phyloP scores from a whole-genome alignment of 2,888 invertebrate genomes.

The Agrochola circellaris region DNA sequence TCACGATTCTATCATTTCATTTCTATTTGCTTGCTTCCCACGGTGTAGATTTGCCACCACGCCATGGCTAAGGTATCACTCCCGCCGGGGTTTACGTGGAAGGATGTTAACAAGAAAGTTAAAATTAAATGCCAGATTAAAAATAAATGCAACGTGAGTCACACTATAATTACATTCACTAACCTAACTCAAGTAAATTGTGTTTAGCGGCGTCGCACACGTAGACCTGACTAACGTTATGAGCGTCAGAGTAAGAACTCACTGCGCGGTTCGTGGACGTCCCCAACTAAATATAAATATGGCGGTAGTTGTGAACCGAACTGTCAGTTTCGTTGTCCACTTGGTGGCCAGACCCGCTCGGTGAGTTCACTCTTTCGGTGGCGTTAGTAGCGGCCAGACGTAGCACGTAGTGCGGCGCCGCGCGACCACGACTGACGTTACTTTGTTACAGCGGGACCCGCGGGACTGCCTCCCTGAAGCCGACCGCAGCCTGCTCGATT shows the following conservation, averaged over 20 bases:
- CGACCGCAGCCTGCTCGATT: slow-evolving; percentile 83
- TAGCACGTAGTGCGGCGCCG: slow-evolving; percentile 56
- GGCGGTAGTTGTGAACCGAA: neutral
- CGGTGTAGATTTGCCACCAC: slow-evolving; percentile 84
- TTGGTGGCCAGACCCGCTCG: slow-evolving; percentile 5
- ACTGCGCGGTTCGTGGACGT: slow-evolving; percentile 16
- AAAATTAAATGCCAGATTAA: slow-evolving; percentile 83
- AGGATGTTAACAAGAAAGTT: slow-evolving; percentile 85
- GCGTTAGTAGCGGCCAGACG: slow-evolving; percentile 49
- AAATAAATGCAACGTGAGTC: slow-evolving; percentile 84
- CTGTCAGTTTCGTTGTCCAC: neutral
- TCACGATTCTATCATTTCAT: slow-evolving; percentile 75
- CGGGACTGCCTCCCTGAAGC: slow-evolving; percentile 84
- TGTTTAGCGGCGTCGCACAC: slow-evolving; percentile 58
- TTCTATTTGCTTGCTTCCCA: slow-evolving; percentile 82
- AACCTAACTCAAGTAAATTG: slow-evolving; percentile 59
- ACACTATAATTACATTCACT: slow-evolving; percentile 67
- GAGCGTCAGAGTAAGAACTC: slow-evolving; percentile 32
- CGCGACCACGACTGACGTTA: slow-evolving; percentile 51
- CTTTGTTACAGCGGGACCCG: slow-evolving; percentile 80
- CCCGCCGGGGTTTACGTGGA: slow-evolving; percentile 87
- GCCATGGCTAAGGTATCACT: slow-evolving; percentile 83
- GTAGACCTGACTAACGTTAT: slow-evolving; percentile 57
- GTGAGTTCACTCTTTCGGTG: slow-evolving; percentile 38
- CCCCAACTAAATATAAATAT: neutral